Base-by-base conservation (phyloP, 2,797 vertebrate genomes). In the Rhinichthys osculus region DNA sequence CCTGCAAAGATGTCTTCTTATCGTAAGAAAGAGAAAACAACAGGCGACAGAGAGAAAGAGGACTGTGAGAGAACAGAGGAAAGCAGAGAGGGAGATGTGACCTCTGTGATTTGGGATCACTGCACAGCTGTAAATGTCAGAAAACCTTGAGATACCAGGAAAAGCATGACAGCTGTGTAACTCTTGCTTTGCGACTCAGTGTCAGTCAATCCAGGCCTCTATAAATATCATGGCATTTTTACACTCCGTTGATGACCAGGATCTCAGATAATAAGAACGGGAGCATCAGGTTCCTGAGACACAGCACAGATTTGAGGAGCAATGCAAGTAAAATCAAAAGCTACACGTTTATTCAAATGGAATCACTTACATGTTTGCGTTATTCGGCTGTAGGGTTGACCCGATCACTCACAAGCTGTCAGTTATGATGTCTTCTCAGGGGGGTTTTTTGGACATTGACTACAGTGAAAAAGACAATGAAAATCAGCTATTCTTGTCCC, bases 191-290 rank as follows among this genome's bases (percentile, higher is more conserved):
- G 74, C 83, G 83, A 21, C 10, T 57, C 66, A 78, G 70, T 87
- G 89, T 90, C 90, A 89, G 78, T 90, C 89, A 89, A 54, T 73
- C 52, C 64, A 10, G 42, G 38, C 59, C 19, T 71, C 84, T 86
- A 83, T 86, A 88, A 88, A 91, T 91, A 91, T 71, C 87, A 64
- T 82, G 88, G 85, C 88, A 90, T 90, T 89, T 91, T 85, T 88
- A 83, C 71, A 77, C 78, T 79, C 64, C 16, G 27, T 67, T 70
- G 64, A 85, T 87, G 88, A 86, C 84, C 72, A 64, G 40, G 81
- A 67, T 88, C 84, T 50, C 9, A 78, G 84, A 77, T 88, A 80
- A 85, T 88, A 78, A 79, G 44, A 82, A 71, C 7, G 1, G 0
- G 30, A 81, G 4, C 33, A 19, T 8, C 14, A 27, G n/a, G 19